A percentile compares a stretch with the other conserved stretches of the same genome.
Conservation (phyloP, 2,797 vertebrate species). For the Molossus molossus region DNA sequence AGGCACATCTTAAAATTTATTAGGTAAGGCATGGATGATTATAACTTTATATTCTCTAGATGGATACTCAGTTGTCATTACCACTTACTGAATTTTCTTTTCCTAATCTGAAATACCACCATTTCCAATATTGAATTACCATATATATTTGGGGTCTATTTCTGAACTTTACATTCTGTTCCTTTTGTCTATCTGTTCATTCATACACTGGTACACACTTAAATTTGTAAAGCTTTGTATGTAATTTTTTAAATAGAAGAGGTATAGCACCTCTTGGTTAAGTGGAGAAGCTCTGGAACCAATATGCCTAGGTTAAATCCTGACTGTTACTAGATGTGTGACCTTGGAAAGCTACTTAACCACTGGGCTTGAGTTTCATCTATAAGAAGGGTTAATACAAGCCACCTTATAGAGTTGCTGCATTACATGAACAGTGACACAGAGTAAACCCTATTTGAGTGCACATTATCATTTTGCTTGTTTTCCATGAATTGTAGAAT, state of each 20-base stretch:
- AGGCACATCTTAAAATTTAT: slow-evolving; percentile 30
- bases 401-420: not conserved
- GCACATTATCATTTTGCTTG: not conserved
- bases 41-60: slow-evolving; percentile 22
- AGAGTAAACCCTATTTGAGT: not conserved
- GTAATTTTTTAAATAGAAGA: not conserved
- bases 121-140: slow-evolving; percentile 15
- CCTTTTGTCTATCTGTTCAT: not conserved
- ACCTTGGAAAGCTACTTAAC: not conserved
- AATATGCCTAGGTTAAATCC: not conserved
- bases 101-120: slow-evolving; percentile 30
- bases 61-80: not conserved
- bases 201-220: not conserved
- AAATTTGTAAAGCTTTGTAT: not conserved
- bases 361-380: slow-evolving; percentile 21
- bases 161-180: not conserved
- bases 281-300: not conserved
- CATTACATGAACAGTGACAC: not conserved
- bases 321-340: slow-evolving; percentile 18
- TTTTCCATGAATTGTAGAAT: not conserved
- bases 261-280: not conserved
- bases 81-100: not conserved
- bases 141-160: not conserved
- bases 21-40: not conserved
- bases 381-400: not conserved